Evolutionary conservation across 35 echinoderm and acorn worm species (phyloP).

Genomic region (Antedon bifida): DNA sequence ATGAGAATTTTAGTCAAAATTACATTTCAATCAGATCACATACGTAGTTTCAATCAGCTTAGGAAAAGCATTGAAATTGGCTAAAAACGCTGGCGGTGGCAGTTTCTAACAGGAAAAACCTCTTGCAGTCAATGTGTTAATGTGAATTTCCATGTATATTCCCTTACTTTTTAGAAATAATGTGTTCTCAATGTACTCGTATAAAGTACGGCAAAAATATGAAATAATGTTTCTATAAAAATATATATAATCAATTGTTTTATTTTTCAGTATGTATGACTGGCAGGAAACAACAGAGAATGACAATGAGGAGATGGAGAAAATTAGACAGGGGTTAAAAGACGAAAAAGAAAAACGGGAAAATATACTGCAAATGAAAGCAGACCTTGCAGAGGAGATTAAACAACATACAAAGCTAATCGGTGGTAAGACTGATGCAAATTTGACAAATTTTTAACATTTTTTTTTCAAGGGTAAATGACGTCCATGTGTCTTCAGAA

Average conservation of each 20-base stretch:
- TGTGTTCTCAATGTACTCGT: no score
- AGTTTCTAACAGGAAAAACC: no score
- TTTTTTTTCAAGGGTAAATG: background rate
- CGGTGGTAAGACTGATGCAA: conserved; percentile 13
- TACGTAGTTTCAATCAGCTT: no score
- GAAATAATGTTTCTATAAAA: no score
- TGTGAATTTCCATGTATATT: no score
- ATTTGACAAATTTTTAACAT: background rate
- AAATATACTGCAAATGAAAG: conserved; percentile 29
- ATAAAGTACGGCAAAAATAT: no score
- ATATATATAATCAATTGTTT: background rate
- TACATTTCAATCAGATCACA: no score
- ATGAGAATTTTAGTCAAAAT: no score
- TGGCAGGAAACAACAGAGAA: background rate
- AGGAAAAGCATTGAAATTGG: no score
- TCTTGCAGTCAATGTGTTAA: no score
- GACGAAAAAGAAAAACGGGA: conserved; percentile 32
- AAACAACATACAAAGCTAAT: conserved; percentile 43
- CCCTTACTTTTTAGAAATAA: no score
- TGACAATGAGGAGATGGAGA: background rate
- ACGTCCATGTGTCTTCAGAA: background rate
- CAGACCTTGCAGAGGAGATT: conserved; percentile 37
- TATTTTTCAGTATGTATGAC: background rate
- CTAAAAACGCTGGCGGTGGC: no score
- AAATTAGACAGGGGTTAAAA: conserved; percentile 18